Conservation (phyloP, 2,888 invertebrate species). For the Pachydiplax longipennis region DNA sequence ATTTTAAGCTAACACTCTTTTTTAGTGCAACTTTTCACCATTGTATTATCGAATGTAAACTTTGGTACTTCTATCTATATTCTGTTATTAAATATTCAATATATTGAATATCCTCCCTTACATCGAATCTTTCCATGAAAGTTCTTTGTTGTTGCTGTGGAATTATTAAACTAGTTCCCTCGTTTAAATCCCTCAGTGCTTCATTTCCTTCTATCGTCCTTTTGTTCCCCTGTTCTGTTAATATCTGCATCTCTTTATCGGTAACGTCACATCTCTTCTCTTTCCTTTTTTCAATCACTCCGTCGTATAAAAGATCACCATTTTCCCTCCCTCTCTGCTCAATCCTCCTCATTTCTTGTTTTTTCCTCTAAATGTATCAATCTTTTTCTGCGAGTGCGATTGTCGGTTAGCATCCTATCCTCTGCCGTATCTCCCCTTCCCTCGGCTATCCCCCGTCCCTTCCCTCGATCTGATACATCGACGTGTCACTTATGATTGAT, state of each 20-base stretch:
- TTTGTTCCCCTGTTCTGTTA: not conserved
- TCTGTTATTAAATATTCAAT: too few relatives aligned
- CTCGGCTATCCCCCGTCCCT: not conserved
- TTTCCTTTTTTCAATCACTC: not conserved
- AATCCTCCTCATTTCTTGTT: not conserved
- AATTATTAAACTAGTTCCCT: too few relatives aligned
- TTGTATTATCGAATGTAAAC: too few relatives aligned
- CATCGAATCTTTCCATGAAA: too few relatives aligned
- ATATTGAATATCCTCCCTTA: too few relatives aligned
- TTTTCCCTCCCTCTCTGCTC: not conserved
- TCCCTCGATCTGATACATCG: slow-evolving; percentile 30
- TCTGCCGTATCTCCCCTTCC: not conserved
- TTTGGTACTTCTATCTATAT: too few relatives aligned
- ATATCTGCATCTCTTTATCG: not conserved
- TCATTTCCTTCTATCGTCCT: not conserved
- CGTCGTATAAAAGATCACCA: not conserved
- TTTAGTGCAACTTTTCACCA: too few relatives aligned
- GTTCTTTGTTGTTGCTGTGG: too few relatives aligned
- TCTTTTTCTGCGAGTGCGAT: too few relatives aligned
- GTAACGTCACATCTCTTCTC: not conserved
- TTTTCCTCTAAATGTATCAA: too few relatives aligned
- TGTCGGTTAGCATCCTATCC: not conserved
- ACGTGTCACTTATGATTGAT: slow-evolving; percentile 38
- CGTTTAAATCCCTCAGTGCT: too few relatives aligned
- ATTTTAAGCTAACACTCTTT: too few relatives aligned